Evolutionary conservation across 2,888 invertebrate genomes (phyloP).

Genomic region (Abscondita cerata): DNA sequence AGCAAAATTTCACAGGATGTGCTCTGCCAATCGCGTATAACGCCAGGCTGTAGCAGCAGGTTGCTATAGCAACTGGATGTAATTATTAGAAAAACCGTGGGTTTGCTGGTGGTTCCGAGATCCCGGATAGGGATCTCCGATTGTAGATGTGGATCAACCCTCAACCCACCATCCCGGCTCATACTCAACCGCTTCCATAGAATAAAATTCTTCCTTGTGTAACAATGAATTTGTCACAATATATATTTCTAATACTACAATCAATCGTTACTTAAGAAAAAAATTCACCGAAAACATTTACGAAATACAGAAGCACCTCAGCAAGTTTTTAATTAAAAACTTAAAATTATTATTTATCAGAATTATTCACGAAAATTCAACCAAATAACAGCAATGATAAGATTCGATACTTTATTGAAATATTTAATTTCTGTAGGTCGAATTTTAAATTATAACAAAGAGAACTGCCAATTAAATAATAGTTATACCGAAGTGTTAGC

Average conservation of each 20-base stretch:
- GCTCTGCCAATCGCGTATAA: slow-evolving; percentile 31
- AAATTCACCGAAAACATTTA: too few relatives aligned
- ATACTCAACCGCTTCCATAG: slow-evolving; percentile 22
- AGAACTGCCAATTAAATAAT: too few relatives aligned
- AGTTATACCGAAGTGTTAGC: too few relatives aligned
- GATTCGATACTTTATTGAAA: too few relatives aligned
- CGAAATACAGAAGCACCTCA: too few relatives aligned
- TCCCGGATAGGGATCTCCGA: slow-evolving; percentile 35
- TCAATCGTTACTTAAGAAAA: not conserved
- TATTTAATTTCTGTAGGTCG: too few relatives aligned
- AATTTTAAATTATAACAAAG: too few relatives aligned
- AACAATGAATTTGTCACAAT: not conserved
- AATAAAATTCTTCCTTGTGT: slow-evolving; percentile 21
- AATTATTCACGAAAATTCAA: too few relatives aligned
- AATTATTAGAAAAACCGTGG: slow-evolving; percentile 60
- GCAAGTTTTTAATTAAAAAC: too few relatives aligned
- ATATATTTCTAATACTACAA: not conserved
- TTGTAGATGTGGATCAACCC: slow-evolving; percentile 35
- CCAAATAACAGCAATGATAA: too few relatives aligned
- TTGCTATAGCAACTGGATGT: slow-evolving; percentile 60
- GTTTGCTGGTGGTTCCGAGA: slow-evolving; percentile 40
- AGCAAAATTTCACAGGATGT: slow-evolving; percentile 31
- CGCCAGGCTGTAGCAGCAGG: slow-evolving; percentile 39
- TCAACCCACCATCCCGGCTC: slow-evolving; percentile 26
- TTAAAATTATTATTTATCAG: too few relatives aligned